A percentile compares a stretch with the other conserved stretches of the same genome.
Conservation (phyloP, 2,888 invertebrate genomes). For the Hirtodrosophila alboralis region DNA sequence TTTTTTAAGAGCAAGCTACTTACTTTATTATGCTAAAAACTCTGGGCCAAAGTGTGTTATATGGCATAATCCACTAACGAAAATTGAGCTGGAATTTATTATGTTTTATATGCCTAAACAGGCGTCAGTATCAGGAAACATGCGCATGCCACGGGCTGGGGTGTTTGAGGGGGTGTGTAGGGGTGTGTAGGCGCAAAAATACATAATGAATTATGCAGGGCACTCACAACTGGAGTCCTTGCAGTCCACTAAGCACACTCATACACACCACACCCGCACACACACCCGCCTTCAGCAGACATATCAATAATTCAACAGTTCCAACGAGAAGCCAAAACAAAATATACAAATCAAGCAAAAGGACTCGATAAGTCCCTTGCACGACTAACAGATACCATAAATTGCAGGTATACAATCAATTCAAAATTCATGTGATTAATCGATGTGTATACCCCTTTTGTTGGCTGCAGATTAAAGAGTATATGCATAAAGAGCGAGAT, state of each 20-base stretch:
- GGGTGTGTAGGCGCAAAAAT: constrained; percentile 40
- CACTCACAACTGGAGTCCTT: constrained; percentile 52
- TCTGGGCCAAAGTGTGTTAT: constrained; percentile 73
- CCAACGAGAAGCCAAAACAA: constrained; percentile 55
- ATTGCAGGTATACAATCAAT: background rate
- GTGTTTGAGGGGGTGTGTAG: background rate
- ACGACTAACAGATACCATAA: constrained; percentile 17
- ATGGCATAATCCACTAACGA: constrained; percentile 78
- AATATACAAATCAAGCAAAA: constrained; percentile 42
- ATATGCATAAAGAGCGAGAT: constrained; percentile 6
- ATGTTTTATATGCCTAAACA: constrained; percentile 68
- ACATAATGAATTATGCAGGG: constrained; percentile 57
- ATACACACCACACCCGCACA: constrained; percentile 13
- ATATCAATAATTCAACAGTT: constrained; percentile 72
- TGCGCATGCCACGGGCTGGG: background rate
- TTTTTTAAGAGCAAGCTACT: constrained; percentile 65
- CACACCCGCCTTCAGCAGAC: constrained; percentile 28
- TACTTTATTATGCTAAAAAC: constrained; percentile 75
- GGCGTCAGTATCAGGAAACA: constrained; percentile 44
- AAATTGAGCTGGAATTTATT: constrained; percentile 77
- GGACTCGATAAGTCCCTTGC: constrained; percentile 5
- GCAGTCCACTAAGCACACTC: constrained; percentile 42
- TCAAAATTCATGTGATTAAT: constrained; percentile 6
- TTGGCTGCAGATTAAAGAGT: constrained; percentile 1
- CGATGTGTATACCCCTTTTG: background rate